Evolutionary conservation across 1,140 invertebrate genomes (phyloP).

Genomic region (Caenorhabditis elegans): WBcel235 BX284606.5:8320001-8320500

Average conservation of each 20-base stretch:
- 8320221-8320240: background rate
- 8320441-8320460: slow-evolving; percentile 4
- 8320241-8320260: background rate
- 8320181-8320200: background rate
- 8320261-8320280: background rate
- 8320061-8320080: background rate
- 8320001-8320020: background rate
- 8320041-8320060: background rate
- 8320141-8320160: background rate
- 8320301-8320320: slow-evolving; percentile 16
- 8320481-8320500: no score
- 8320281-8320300: background rate
- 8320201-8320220: background rate
- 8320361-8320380: background rate
- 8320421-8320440: background rate
- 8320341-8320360: slow-evolving; percentile 16
- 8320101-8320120: background rate
- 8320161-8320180: background rate
- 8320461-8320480: slow-evolving; percentile 37
- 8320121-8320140: background rate
- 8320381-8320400: no score
- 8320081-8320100: slow-evolving; percentile 5
- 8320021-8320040: background rate
- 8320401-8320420: slow-evolving; percentile 16
- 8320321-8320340: slow-evolving; percentile 5